These are phyloP conservation scores for Sesamia inferens DNA, from an alignment of 2,888 invertebrate genomes.

Conservation along the genomic window DNA sequence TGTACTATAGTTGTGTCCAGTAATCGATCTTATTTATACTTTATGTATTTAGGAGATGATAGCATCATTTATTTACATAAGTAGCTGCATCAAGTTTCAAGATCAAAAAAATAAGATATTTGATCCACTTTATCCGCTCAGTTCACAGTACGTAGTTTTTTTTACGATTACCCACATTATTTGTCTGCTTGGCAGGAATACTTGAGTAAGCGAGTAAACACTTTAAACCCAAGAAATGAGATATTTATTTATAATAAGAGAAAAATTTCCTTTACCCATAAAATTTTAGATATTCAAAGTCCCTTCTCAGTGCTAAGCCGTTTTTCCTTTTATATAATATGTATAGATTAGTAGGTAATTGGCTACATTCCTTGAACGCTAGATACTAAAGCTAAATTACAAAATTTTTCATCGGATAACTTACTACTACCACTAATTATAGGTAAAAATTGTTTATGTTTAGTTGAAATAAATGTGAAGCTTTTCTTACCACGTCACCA, in stretches of 20 bases:
- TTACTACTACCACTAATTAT: not conserved
- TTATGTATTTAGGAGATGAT: not conserved
- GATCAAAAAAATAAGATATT: not conserved
- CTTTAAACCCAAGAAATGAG: not conserved
- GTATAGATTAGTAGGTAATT: not conserved
- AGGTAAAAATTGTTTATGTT: not conserved
- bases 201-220: not conserved
- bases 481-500: conserved; percentile 85
- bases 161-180: not conserved
- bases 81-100: not conserved
- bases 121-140: not conserved
- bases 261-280: not conserved
- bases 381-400: not conserved
- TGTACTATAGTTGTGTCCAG: not conserved
- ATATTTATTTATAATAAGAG: not conserved
- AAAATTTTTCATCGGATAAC: not conserved
- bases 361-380: not conserved
- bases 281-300: not conserved
- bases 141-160: too few species aligned
- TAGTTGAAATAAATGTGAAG: not conserved
- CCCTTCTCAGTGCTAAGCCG: not conserved
- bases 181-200: not conserved
- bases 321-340: not conserved
- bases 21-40: not conserved
- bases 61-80: not conserved